Conservation (phyloP, 1,140 invertebrate genomes). For the Sycophila sp. region DNA sequence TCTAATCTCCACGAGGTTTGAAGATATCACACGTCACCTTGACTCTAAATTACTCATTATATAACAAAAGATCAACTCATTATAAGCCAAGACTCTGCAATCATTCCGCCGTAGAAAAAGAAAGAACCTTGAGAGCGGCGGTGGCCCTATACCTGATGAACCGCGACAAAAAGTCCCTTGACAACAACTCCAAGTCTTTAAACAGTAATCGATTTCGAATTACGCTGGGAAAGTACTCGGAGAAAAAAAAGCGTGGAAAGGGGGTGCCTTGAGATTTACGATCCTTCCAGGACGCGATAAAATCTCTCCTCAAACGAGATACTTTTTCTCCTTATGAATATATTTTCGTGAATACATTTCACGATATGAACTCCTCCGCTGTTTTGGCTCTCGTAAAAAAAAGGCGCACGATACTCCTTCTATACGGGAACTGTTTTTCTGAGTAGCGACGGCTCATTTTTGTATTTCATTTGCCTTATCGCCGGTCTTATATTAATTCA, state of each 20-base stretch:
- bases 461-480: no score
- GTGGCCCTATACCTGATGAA: neutral
- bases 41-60: no score
- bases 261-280: conserved; percentile 8
- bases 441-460: no score
- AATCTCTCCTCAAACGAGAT: conserved; percentile 23
- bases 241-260: neutral
- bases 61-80: neutral
- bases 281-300: conserved; percentile 7
- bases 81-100: neutral
- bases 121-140: neutral
- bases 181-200: neutral
- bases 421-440: neutral
- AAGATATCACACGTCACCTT: no score
- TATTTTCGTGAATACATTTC: neutral
- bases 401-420: neutral
- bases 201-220: conserved; percentile 25
- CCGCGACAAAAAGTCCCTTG: neutral
- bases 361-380: neutral
- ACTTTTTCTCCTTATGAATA: conserved; percentile 20
- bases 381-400: no score
- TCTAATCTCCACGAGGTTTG: no score
- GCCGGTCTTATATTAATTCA: no score
- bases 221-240: neutral
- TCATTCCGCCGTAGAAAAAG: neutral